phyloP scores from a whole-genome alignment of 2,888 invertebrate genomes.

The Dorcus hopei region DNA sequence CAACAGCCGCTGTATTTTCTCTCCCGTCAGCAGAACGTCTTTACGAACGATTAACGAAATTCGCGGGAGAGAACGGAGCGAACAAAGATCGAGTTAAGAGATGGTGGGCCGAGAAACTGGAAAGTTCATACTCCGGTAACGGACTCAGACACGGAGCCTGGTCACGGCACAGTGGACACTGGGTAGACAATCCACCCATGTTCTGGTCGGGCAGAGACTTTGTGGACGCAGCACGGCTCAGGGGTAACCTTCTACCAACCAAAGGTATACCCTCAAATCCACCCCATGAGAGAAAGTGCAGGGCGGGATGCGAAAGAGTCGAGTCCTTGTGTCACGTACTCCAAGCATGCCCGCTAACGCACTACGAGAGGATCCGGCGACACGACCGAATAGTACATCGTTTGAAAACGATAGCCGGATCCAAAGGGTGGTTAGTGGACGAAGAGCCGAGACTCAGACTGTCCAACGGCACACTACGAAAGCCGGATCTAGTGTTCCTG shows the following conservation, averaged over 20 bases:
- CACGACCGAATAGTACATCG: slow-evolving; percentile 12
- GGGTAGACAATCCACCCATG: slow-evolving; percentile 17
- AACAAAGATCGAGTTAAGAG: not conserved
- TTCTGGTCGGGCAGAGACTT: slow-evolving; percentile 28
- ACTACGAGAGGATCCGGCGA: slow-evolving; percentile 18
- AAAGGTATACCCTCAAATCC: slow-evolving; percentile 17
- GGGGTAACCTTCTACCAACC: slow-evolving; percentile 22
- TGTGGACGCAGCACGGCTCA: slow-evolving; percentile 24
- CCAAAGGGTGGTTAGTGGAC: slow-evolving; percentile 9
- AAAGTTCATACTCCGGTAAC: slow-evolving; percentile 10
- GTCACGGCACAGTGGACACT: not conserved
- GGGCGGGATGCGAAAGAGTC: slow-evolving; percentile 17
- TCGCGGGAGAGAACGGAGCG: not conserved
- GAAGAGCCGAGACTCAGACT: slow-evolving; percentile 13
- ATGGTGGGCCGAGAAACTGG: slow-evolving; percentile 10
- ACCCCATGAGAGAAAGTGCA: slow-evolving; percentile 14
- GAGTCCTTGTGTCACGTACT: slow-evolving; percentile 25
- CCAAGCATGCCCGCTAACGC: slow-evolving; percentile 23
- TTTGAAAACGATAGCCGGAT: not conserved
- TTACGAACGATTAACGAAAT: not conserved
- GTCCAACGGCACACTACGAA: slow-evolving; percentile 10
- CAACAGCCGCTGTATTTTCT: not conserved
- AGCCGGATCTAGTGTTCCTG: slow-evolving; percentile 14
- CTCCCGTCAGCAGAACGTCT: not conserved
- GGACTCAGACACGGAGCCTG: slow-evolving; percentile 11